Conservation (phyloP, 1,140 invertebrate species). For the Lithobius niger region DNA sequence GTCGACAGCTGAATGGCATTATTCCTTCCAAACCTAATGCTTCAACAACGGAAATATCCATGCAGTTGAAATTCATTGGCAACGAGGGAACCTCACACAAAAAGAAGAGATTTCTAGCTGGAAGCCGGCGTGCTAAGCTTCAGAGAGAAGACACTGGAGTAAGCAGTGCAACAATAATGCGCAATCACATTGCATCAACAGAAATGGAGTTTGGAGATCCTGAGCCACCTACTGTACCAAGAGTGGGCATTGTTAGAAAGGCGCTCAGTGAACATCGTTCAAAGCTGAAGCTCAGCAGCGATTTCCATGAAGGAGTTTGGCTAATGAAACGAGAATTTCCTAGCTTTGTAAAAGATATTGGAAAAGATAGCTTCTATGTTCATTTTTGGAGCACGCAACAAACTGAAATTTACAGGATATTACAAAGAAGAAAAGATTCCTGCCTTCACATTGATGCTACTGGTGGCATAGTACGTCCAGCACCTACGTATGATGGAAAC, state of each 20-base stretch:
- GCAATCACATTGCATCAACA: not conserved
- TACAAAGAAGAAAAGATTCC: not conserved
- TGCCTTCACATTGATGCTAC: not conserved
- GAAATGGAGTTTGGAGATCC: not conserved
- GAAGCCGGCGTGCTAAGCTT: not conserved
- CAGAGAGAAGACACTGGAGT: not conserved
- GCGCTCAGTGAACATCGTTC: not conserved
- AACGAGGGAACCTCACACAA: not conserved
- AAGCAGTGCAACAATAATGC: not conserved
- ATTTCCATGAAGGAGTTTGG: not conserved
- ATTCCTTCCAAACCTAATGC: not conserved
- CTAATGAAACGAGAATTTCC: not conserved
- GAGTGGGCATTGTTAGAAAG: not conserved
- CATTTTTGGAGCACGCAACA: not conserved
- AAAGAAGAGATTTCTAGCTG: not conserved
- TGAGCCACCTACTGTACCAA: conserved; percentile 2
- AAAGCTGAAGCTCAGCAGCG: not conserved
- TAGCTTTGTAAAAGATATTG: not conserved
- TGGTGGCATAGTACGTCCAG: not conserved
- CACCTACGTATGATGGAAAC: not conserved
- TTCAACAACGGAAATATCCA: not conserved
- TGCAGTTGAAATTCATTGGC: not conserved
- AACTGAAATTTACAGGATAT: not conserved
- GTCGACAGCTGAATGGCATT: not conserved
- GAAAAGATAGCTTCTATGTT: not conserved